Evolutionary conservation across 2,113 vertebrate species (phyloP).

Genomic region (Gymnarchus niloticus): DNA sequence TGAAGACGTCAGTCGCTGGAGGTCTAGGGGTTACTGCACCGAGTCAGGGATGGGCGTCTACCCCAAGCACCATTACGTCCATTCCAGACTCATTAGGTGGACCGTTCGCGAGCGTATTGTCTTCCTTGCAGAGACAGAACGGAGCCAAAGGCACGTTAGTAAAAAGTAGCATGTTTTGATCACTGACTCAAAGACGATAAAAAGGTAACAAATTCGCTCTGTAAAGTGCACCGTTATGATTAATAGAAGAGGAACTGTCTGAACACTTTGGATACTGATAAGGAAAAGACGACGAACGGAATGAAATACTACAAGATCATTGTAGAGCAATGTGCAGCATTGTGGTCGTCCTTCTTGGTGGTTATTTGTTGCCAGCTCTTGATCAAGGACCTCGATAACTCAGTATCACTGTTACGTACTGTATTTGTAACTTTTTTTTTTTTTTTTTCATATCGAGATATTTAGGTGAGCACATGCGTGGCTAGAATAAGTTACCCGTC

Average conservation of each 20-base stretch:
- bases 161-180: slow-evolving; percentile 94
- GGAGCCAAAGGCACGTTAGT: slow-evolving; percentile 89
- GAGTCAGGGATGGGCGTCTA: slow-evolving; percentile 81
- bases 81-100: slow-evolving; percentile 94
- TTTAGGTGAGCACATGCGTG: slow-evolving; percentile 9
- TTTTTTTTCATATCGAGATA: not conserved
- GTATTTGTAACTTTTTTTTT: not conserved
- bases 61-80: slow-evolving; percentile 82
- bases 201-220: slow-evolving; percentile 6
- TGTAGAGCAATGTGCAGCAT: not conserved
- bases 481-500: not conserved
- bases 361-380: slow-evolving; percentile 7
- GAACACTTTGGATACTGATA: not conserved
- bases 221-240: slow-evolving; percentile 50
- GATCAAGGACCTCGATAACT: slow-evolving; percentile 10
- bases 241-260: slow-evolving; percentile 31
- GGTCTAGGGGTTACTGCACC: slow-evolving; percentile 70
- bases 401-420: not conserved
- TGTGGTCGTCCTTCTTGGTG: not conserved
- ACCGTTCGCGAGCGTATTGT: slow-evolving; percentile 89
- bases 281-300: not conserved
- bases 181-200: slow-evolving; percentile 16
- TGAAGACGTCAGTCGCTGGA: slow-evolving; percentile 65
- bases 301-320: not conserved
- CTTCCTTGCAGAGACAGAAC: slow-evolving; percentile 94